phyloP scores from a whole-genome alignment of 2,797 vertebrate species.

The Podarcis siculus region DNA sequence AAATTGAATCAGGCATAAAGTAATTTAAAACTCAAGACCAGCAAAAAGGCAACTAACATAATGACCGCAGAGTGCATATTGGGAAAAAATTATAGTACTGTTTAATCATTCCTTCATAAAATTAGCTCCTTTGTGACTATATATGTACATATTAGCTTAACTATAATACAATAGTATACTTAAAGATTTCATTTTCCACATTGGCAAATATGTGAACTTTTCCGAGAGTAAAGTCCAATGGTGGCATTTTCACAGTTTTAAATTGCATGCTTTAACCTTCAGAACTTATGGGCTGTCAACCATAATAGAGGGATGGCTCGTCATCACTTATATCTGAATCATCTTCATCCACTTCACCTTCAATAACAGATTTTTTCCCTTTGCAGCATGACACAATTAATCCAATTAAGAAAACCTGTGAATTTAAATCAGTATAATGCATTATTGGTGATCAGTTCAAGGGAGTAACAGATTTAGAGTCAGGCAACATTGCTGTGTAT shows the following conservation, averaged over 20 bases:
- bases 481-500: not conserved
- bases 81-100: slow-evolving; percentile 47
- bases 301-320: slow-evolving; percentile 79
- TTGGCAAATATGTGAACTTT: slow-evolving; percentile 12
- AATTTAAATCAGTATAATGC: slow-evolving; percentile 44
- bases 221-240: not conserved
- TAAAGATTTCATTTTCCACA: slow-evolving; percentile 49
- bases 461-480: slow-evolving; percentile 22
- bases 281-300: slow-evolving; percentile 56
- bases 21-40: slow-evolving; percentile 58
- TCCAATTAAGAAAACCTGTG: slow-evolving; percentile 92
- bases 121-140: slow-evolving; percentile 59
- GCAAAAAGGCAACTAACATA: slow-evolving; percentile 52
- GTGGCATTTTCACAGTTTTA: slow-evolving; percentile 42
- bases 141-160: slow-evolving; percentile 60
- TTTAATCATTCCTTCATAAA: slow-evolving; percentile 64
- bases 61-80: slow-evolving; percentile 45
- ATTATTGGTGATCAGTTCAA: slow-evolving; percentile 52
- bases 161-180: slow-evolving; percentile 59
- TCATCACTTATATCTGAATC: slow-evolving; percentile 97
- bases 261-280: slow-evolving; percentile 20
- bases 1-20: slow-evolving; percentile 45
- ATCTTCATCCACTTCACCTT: slow-evolving; percentile 93
- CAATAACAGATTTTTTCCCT: slow-evolving; percentile 97
- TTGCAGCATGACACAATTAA: slow-evolving; percentile 94